Evolutionary conservation across 1,140 invertebrate genomes (phyloP), one percentile per base, ranked within the genome.

Genomic region (Sinella curviseta): DNA sequence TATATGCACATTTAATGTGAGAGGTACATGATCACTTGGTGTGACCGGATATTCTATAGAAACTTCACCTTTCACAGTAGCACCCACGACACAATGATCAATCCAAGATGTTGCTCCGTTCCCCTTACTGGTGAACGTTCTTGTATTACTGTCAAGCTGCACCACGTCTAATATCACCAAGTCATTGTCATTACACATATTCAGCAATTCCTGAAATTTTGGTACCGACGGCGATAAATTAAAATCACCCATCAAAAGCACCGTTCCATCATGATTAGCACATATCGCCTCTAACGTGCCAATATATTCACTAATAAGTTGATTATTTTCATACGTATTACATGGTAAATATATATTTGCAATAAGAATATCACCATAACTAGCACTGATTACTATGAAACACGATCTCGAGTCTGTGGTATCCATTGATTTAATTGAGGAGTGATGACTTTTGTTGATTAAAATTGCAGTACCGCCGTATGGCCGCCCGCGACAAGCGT

Each of bases 381-480:
- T 26, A 60, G 12, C 24, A 26, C 24, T 26, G 3, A 60, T 14
- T 16, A n/a, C 12, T 4, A 60, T 26, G 8, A n/a, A n/a, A 26
- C 8, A 14, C 3, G 24, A 14, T 60, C 57, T 60, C 3, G 57
- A 16, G 39, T 48, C 24, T 4, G 14, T 3, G 4, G 24, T 16
- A n/a, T 60, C 57, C 12, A 60, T 26, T 60, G 8, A 14, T 60
- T 26, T 26, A 60, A 60, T 26, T 17, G 24, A 60, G 24, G 8
- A 14, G 8, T 60, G 57, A 12, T 14, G 14, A 4, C 14, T n/a
- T 26, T 16, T 60, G 3, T 26, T 60, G 24, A 60, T 26, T 60
- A 60, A 60, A 60, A 60, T 60, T 4, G 57, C 57, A 26, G 57
- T 60, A n/a, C 57, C 57, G 4, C 57, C 57, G 24, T 60, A 60